These are phyloP conservation scores for Octodon degus DNA, from an alignment of 2,113 vertebrate genomes.

Conservation along the genomic window DNA sequence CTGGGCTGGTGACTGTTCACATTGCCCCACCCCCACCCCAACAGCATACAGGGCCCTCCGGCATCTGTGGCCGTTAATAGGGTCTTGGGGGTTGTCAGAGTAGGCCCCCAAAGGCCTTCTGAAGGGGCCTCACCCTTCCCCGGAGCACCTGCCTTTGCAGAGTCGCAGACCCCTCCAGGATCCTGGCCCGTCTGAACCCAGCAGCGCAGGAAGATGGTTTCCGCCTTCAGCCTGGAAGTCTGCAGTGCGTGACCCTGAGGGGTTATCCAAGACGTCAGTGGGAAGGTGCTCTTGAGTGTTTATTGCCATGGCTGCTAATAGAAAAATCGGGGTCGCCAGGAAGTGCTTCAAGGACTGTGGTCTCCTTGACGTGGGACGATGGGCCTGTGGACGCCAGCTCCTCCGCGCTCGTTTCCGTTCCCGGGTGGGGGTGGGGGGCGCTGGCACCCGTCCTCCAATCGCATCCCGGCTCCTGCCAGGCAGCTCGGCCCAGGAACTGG, in stretches of 20 bases:
- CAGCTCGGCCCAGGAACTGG: background rate
- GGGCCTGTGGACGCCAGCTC: background rate
- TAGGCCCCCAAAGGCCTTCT: background rate
- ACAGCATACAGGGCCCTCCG: rapidly evolving
- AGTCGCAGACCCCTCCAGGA: background rate
- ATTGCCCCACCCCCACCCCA: background rate
- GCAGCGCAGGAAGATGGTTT: constrained; percentile 39
- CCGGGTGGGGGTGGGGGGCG: background rate
- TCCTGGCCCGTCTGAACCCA: background rate
- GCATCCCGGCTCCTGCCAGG: rapidly evolving
- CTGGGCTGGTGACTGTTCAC: background rate
- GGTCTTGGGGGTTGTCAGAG: background rate
- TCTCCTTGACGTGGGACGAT: background rate
- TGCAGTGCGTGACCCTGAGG: constrained; percentile 29
- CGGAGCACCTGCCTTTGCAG: rapidly evolving
- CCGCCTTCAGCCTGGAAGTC: constrained; percentile 15
- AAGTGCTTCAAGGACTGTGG: constrained; percentile 63
- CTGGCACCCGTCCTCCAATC: background rate
- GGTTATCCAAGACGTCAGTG: background rate
- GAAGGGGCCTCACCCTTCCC: background rate
- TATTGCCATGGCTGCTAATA: constrained; percentile 38
- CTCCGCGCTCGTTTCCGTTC: background rate
- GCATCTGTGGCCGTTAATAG: rapidly evolving
- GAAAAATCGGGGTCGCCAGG: constrained; percentile 67
- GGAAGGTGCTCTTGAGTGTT: constrained; percentile 36